Evolutionary conservation across 2,888 invertebrate species (phyloP).

Genomic region (Cheilosia urbana): DNA sequence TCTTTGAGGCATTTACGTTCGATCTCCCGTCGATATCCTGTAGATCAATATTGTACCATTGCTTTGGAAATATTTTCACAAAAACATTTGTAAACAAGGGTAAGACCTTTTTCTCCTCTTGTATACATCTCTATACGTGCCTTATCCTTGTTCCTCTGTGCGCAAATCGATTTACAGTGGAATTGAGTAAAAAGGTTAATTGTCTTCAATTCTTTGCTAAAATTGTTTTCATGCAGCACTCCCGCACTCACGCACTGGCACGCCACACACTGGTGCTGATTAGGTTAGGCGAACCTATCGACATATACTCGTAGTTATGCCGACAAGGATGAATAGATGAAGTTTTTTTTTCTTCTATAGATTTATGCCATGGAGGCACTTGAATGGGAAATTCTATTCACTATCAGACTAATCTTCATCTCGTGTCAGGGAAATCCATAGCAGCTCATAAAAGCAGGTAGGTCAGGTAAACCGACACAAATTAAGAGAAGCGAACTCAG

Average conservation of each 20-base stretch:
- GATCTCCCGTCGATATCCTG: conserved; percentile 68
- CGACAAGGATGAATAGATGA: conserved; percentile 55
- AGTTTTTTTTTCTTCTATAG: neutral
- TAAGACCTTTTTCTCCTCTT: conserved; percentile 61
- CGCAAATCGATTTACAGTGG: conserved; percentile 62
- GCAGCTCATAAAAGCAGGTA: conserved; percentile 47
- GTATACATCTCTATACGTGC: conserved; percentile 14
- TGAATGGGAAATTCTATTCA: conserved; percentile 54
- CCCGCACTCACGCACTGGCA: conserved; percentile 52
- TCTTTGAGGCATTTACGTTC: conserved; percentile 39
- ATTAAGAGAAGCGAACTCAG: conserved; percentile 71
- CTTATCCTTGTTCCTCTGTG: conserved; percentile 32
- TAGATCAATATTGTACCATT: conserved; percentile 71
- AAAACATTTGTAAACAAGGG: conserved; percentile 75
- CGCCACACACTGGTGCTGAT: conserved; percentile 70
- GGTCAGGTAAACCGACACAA: conserved; percentile 53
- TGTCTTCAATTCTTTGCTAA: conserved; percentile 65
- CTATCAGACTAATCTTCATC: conserved; percentile 49
- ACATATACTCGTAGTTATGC: conserved; percentile 28
- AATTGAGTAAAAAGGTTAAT: conserved; percentile 63
- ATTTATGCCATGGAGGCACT: conserved; percentile 67
- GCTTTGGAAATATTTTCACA: conserved; percentile 72
- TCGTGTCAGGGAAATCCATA: conserved; percentile 55
- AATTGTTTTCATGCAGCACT: conserved; percentile 17
- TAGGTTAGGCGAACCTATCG: conserved; percentile 72